Conservation (phyloP, 2,888 invertebrate species). For the Philhelius pedissequus region DNA sequence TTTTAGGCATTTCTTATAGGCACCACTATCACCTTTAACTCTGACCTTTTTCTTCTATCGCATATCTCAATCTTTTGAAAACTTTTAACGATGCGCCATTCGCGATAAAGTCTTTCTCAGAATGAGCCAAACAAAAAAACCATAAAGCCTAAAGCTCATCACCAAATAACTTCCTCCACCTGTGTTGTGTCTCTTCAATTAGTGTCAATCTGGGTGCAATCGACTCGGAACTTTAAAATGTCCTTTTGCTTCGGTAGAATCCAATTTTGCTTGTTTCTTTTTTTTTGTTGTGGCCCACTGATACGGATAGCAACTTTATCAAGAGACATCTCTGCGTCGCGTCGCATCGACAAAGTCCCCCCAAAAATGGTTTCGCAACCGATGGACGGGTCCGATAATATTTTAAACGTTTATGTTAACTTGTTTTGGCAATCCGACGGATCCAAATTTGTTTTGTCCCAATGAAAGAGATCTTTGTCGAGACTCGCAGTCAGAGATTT, state of each 20-base stretch:
- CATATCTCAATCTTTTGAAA: neutral
- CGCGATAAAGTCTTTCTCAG: slow-evolving; percentile 57
- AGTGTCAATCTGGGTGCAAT: slow-evolving; percentile 66
- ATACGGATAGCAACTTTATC: slow-evolving; percentile 68
- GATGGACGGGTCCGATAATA: slow-evolving; percentile 62
- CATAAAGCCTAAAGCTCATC: slow-evolving; percentile 45
- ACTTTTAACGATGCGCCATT: neutral
- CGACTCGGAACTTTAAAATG: slow-evolving; percentile 39
- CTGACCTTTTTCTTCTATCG: neutral
- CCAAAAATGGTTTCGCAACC: slow-evolving; percentile 46
- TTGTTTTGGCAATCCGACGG: slow-evolving; percentile 68
- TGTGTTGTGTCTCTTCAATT: slow-evolving; percentile 68
- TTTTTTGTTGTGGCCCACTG: slow-evolving; percentile 5
- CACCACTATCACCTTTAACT: neutral
- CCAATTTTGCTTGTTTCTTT: neutral
- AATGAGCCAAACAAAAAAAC: neutral
- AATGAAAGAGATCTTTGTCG: slow-evolving; percentile 57
- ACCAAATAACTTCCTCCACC: slow-evolving; percentile 62
- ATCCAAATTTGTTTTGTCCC: slow-evolving; percentile 66
- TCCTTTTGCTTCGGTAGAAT: slow-evolving; percentile 37
- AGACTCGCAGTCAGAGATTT: slow-evolving; percentile 36
- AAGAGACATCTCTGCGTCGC: slow-evolving; percentile 42
- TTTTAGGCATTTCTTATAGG: neutral
- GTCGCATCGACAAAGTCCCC: slow-evolving; percentile 11
- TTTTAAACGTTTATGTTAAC: slow-evolving; percentile 69